Conservation (phyloP, 2,797 vertebrate species). For the Manis pentadactyla region DNA sequence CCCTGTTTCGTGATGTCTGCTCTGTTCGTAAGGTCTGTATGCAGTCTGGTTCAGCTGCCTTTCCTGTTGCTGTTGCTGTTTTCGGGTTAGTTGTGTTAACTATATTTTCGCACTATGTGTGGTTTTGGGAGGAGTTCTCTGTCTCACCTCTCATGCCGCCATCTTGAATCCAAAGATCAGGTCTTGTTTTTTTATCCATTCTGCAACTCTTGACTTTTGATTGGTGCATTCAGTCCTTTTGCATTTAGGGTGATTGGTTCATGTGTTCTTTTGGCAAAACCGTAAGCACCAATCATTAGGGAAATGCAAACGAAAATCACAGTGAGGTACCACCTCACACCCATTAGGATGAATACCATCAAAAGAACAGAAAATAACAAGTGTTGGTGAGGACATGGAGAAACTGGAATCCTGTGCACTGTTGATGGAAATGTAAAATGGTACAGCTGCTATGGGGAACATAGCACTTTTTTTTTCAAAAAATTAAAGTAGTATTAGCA, state of each 20-base stretch:
- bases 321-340: not conserved
- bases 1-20: too few species aligned
- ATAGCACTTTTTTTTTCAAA: not conserved
- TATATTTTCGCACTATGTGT: too few species aligned
- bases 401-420: not conserved
- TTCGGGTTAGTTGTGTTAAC: too few species aligned
- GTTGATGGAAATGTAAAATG: not conserved
- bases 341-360: not conserved
- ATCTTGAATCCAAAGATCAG: too few species aligned
- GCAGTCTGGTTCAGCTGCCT: too few species aligned
- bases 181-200: too few species aligned
- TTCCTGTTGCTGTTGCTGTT: too few species aligned
- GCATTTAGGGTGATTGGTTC: not conserved
- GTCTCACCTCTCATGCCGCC: too few species aligned
- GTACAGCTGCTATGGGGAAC: not conserved
- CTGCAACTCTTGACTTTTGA: too few species aligned
- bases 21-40: too few species aligned
- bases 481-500: not conserved
- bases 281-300: not conserved
- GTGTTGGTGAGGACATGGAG: not conserved
- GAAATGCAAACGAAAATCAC: not conserved
- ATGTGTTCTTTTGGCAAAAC: constrained; percentile 1
- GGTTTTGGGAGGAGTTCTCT: too few species aligned
- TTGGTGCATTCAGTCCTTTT: too few species aligned
- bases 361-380: not conserved